Evolutionary conservation across 2,797 vertebrate species (phyloP).

Genomic region (Eleutherodactylus coqui): DNA sequence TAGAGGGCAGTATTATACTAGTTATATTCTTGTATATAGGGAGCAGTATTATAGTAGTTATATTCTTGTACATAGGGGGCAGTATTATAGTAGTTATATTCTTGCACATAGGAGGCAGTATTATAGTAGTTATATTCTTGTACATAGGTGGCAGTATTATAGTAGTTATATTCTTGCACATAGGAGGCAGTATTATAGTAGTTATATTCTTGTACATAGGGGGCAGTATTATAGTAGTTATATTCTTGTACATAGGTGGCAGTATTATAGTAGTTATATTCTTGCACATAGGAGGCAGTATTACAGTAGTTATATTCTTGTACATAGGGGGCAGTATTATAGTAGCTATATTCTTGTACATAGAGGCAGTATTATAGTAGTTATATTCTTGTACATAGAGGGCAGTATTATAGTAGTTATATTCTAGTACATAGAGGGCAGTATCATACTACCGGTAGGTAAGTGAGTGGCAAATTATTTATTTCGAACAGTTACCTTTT

Average conservation of each 20-base stretch:
- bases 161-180: slow-evolving; percentile 13
- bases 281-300: not conserved
- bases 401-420: too few species aligned
- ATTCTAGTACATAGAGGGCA: too few species aligned
- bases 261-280: slow-evolving; percentile 5
- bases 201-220: slow-evolving; percentile 14
- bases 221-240: slow-evolving; percentile 1
- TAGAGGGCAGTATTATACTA: not conserved
- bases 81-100: slow-evolving; percentile 20
- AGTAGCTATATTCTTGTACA: not conserved
- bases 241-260: not conserved
- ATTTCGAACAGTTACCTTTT: too few species aligned
- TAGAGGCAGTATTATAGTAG: too few species aligned
- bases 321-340: not conserved
- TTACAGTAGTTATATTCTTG: slow-evolving; percentile 9
- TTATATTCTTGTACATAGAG: too few species aligned
- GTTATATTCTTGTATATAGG: slow-evolving; percentile 1
- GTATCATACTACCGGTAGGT: not conserved
- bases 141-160: slow-evolving; percentile 1
- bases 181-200: not conserved
- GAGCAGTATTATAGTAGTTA: slow-evolving; percentile 10
- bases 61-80: not conserved
- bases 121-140: slow-evolving; percentile 14
- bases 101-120: not conserved
- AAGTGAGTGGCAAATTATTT: not conserved